Base-by-base conservation (phyloP, 2,888 invertebrate species). In the Venustoraphidia nigricollis region DNA sequence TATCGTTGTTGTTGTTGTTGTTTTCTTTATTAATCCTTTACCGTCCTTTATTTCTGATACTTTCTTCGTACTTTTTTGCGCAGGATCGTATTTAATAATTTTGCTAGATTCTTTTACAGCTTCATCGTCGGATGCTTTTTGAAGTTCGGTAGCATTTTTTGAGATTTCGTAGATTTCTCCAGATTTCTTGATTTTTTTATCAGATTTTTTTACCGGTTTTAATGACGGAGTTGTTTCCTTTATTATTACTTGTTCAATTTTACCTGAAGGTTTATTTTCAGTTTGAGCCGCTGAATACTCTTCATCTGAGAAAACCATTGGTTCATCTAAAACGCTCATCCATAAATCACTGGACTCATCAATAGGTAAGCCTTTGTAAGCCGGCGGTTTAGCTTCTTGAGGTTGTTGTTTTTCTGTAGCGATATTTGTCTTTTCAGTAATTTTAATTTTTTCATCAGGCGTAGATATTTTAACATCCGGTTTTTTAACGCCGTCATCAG, bases 251-350 rank as follows among this genome's bases (percentile, higher is more conserved):
- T 17, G 17, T 17, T 17, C 27, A 1, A 27, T 27, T 27, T 27
- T 27, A 27, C 6, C 6, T 27, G 27, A 27, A 27, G 27, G 27
- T 27, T 27, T 27, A 27, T 27, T 34, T 41, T 14, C 14, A 43
- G 34, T 41, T 39, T 17, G 36, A 45, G 35, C 10, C 14, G 6
- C 6, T 27, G 37, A 8, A 35, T 52, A 51, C 49, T 59, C 58
- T 9, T 58, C 58, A 47, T 60, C 58, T 42, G 57, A 58, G n/a
- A 59, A 50, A 14, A 51, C 51, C 39, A 56, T 50, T 38, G 58
- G 56, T 50, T 50, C 44, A 48, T 49, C 50, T 46, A 53, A 45
- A 36, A 49, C 37, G 35, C 46, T 41, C n/a, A 39, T 46, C 45
- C 44, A 48, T 27, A 48, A 42, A 1, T n/a, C 34, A 36, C 44